Conservation (phyloP, 2,888 invertebrate genomes). For the Apotomis turbidana region DNA sequence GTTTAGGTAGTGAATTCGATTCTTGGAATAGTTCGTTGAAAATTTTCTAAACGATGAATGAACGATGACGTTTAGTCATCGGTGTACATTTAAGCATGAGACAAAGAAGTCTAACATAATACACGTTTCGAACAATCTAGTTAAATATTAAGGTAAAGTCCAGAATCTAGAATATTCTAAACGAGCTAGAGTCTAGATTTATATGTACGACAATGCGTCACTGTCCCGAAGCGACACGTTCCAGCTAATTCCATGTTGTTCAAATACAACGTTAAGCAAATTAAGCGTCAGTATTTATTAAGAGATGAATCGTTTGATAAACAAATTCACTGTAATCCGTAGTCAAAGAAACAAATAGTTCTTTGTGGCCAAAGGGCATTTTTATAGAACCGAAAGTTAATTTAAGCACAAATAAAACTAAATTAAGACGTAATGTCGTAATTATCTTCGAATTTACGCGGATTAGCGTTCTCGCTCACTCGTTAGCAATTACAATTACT, state of each 20-base stretch:
- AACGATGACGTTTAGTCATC: no score
- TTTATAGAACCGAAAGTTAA: constrained; percentile 10
- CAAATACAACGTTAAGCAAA: constrained; percentile 8
- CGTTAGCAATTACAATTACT: constrained; percentile 72
- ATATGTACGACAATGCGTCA: constrained; percentile 16
- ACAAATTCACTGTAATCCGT: background rate
- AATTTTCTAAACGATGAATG: no score
- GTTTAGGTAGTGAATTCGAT: background rate
- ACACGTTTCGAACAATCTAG: no score
- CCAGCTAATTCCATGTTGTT: background rate
- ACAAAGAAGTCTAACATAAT: no score
- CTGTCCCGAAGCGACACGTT: background rate
- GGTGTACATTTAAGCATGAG: no score
- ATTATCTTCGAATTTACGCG: constrained; percentile 38
- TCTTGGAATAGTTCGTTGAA: background rate
- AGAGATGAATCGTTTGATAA: background rate
- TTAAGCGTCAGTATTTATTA: constrained; percentile 5
- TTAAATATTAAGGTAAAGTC: no score
- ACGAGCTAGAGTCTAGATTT: background rate
- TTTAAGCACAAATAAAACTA: constrained; percentile 24
- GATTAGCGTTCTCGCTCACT: constrained; percentile 52
- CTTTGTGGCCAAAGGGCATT: constrained; percentile 7
- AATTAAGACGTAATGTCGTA: constrained; percentile 34
- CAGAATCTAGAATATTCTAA: background rate
- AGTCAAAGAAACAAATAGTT: constrained; percentile 13